Percentiles rank a stretch among this genome's conserved stretches.
Conservation (phyloP, 2,113 vertebrate species). For the Ursus arctos region DNA sequence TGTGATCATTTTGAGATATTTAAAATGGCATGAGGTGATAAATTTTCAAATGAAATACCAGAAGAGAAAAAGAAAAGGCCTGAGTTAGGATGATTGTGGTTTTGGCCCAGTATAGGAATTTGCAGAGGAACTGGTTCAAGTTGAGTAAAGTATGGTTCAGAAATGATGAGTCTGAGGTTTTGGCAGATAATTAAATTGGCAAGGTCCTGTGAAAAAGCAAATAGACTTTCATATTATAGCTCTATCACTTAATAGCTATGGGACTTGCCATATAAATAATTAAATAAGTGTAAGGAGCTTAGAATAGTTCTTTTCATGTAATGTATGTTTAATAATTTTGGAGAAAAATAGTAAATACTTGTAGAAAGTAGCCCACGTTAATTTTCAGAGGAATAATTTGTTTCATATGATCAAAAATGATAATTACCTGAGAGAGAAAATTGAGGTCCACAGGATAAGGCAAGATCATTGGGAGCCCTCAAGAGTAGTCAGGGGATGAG, state of each 20-base stretch:
- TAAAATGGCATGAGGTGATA: neutral
- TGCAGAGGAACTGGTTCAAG: neutral
- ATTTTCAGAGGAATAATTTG: conserved; percentile 26
- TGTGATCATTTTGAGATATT: neutral
- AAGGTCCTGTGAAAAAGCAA: neutral
- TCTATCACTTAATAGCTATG: conserved; percentile 15
- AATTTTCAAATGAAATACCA: neutral
- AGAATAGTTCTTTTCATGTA: neutral
- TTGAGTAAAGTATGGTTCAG: neutral
- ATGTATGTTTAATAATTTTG: neutral
- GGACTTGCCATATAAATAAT: neutral
- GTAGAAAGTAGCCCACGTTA: conserved; percentile 4
- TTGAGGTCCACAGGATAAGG: neutral
- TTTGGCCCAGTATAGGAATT: neutral
- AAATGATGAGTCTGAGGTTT: neutral
- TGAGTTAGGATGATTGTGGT: neutral
- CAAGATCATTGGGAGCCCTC: neutral
- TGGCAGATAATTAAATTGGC: conserved; percentile 13
- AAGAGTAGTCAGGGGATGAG: neutral
- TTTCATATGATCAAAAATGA: neutral
- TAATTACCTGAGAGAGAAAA: neutral
- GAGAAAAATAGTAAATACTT: neutral
- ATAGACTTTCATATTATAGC: neutral
- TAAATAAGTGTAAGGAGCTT: neutral
- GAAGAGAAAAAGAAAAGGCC: neutral